Evolutionary conservation across 1,140 invertebrate genomes (phyloP).

Genomic region (Coenobita brevimanus): DNA sequence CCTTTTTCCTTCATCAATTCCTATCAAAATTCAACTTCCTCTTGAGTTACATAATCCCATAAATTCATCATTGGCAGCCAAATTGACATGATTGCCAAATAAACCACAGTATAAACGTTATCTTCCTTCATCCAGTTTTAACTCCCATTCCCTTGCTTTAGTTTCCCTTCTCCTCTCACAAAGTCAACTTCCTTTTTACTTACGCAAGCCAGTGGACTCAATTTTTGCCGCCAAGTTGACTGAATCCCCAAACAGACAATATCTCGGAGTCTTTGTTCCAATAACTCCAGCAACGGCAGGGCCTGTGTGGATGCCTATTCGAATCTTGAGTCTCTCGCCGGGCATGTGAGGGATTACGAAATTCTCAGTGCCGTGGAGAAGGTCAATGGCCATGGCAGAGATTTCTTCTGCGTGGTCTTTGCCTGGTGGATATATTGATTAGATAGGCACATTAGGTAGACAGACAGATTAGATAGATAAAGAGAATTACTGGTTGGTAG

Average conservation of each 20-base stretch:
- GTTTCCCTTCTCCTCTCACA: too few relatives aligned
- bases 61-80: too few relatives aligned
- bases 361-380: conserved; percentile 83
- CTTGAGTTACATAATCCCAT: too few relatives aligned
- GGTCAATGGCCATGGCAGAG: conserved; percentile 88
- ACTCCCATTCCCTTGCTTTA: too few relatives aligned
- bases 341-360: conserved; percentile 86
- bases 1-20: too few relatives aligned
- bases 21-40: too few relatives aligned
- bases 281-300: conserved; percentile 82
- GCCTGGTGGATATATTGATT: conserved; percentile 74
- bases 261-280: conserved; percentile 89
- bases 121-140: too few relatives aligned
- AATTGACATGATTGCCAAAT: too few relatives aligned
- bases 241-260: conserved; percentile 88
- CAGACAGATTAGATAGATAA: too few relatives aligned
- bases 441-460: background rate
- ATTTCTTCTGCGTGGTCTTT: conserved; percentile 91
- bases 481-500: too few relatives aligned
- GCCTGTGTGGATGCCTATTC: conserved; percentile 85
- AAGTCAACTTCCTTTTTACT: too few relatives aligned
- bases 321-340: conserved; percentile 82
- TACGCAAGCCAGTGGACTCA: conserved; percentile 86
- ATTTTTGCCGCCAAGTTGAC: conserved; percentile 87
- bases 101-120: too few relatives aligned